Evolutionary conservation across 1,140 invertebrate genomes (phyloP).

Genomic region (Rhagoletis zephyria): DNA sequence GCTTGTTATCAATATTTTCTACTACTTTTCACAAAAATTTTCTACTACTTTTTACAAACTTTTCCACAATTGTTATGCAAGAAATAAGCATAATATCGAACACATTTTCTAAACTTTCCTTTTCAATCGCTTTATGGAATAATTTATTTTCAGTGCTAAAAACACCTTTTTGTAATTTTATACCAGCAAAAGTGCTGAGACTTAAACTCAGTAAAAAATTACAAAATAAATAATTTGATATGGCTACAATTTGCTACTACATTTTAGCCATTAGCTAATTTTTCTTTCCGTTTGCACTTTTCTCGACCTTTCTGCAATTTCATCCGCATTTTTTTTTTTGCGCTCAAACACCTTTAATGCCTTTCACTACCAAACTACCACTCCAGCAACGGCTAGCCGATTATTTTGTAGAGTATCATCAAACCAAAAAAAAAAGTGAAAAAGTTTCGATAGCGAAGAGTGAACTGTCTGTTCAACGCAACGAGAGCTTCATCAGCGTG

Average conservation of each 20-base stretch:
- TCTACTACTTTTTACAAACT: no score
- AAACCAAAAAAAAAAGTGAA: background rate
- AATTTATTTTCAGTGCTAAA: no score
- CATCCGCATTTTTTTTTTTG: background rate
- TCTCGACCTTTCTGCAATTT: background rate
- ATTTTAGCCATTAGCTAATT: background rate
- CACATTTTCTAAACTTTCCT: no score
- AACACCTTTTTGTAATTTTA: no score
- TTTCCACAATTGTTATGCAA: no score
- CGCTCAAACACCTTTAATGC: background rate
- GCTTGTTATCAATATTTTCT: no score
- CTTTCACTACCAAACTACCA: slow-evolving; percentile 25
- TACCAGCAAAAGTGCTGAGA: no score
- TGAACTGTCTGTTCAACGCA: background rate
- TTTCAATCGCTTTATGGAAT: no score
- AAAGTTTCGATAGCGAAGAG: background rate
- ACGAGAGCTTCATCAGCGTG: slow-evolving; percentile 19
- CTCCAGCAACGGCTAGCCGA: background rate
- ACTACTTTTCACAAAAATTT: no score
- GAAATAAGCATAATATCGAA: no score
- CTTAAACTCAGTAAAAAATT: background rate
- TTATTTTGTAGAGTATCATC: slow-evolving; percentile 8
- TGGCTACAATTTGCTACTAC: background rate
- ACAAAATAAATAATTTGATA: background rate
- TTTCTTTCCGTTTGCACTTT: background rate